A percentile compares a stretch with the other conserved stretches of the same genome.
Evolutionary conservation across 2,888 invertebrate species (phyloP).

Genomic region (Ephialtes manifestator): DNA sequence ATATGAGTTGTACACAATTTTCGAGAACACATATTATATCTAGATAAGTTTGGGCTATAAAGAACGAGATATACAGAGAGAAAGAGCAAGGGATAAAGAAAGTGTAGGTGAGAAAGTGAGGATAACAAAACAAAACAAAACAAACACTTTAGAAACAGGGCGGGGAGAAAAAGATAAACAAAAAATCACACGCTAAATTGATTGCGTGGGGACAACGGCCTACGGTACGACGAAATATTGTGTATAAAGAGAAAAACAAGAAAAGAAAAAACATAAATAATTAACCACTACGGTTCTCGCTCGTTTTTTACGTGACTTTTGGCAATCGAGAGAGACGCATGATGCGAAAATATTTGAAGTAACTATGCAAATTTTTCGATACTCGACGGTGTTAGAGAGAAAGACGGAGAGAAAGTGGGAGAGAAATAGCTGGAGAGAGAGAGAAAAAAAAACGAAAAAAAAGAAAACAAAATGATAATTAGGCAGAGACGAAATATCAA

Average conservation of each 20-base stretch:
- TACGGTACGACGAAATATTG: constrained; percentile 78
- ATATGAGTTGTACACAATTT: constrained; percentile 85
- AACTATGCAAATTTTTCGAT: constrained; percentile 68
- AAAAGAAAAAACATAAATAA: constrained; percentile 61
- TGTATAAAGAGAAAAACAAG: constrained; percentile 70
- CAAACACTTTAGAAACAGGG: constrained; percentile 64
- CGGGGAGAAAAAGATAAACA: constrained; percentile 71
- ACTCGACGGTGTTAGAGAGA: constrained; percentile 64
- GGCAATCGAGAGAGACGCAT: constrained; percentile 68
- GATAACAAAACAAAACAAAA: constrained; percentile 57
- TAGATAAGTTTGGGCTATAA: constrained; percentile 81
- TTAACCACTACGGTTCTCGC: constrained; percentile 66
- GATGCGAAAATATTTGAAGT: constrained; percentile 48
- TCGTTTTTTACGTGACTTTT: constrained; percentile 69
- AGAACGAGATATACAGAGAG: constrained; percentile 69
- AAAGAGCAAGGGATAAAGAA: constrained; percentile 31
- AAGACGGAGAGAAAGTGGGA: constrained; percentile 63
- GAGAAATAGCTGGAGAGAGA: constrained; percentile 58
- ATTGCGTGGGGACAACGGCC: constrained; percentile 82
- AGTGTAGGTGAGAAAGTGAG: constrained; percentile 50
- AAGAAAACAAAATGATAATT: constrained; percentile 20
- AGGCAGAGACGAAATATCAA: constrained; percentile 64
- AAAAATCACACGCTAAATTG: constrained; percentile 83
- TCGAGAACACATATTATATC: constrained; percentile 83
- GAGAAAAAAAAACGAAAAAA: constrained; percentile 12